Conservation (phyloP, 2,797 vertebrate genomes). For the Nyctalus aviator region DNA sequence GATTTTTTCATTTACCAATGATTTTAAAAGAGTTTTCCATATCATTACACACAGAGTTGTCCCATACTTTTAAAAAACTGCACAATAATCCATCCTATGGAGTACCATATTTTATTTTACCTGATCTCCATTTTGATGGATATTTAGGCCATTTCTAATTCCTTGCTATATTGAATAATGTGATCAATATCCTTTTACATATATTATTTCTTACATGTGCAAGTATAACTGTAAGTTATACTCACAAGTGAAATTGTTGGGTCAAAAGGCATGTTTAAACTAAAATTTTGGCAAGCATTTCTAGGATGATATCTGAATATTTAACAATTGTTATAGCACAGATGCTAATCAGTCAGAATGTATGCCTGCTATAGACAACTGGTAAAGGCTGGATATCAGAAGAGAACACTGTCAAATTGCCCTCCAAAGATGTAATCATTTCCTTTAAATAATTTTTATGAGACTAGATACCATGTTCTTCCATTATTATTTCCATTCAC, state of each 20-base stretch:
- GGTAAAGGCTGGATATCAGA: neutral
- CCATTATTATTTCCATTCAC: neutral
- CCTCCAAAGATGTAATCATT: neutral
- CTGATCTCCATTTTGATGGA: neutral
- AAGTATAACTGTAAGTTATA: neutral
- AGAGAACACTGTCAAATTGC: neutral
- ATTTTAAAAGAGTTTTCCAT: slow-evolving; percentile 37
- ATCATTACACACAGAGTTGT: neutral
- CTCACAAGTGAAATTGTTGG: neutral
- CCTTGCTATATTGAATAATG: slow-evolving; percentile 21
- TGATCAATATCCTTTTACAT: slow-evolving; percentile 1
- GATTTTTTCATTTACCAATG: neutral
- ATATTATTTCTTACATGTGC: slow-evolving; percentile 30
- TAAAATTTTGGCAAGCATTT: slow-evolving; percentile 30
- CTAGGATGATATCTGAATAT: neutral
- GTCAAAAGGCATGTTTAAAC: neutral
- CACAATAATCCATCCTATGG: neutral
- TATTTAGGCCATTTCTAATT: slow-evolving; percentile 21
- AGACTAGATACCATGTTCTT: neutral
- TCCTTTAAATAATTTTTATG: slow-evolving; percentile 40
- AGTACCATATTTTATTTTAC: neutral
- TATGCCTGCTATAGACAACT: neutral
- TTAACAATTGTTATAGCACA: neutral
- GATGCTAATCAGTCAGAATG: neutral
- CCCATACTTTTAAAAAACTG: slow-evolving; percentile 21